Conservation (phyloP, 1,140 invertebrate genomes). For the Bombyx mori region DNA sequence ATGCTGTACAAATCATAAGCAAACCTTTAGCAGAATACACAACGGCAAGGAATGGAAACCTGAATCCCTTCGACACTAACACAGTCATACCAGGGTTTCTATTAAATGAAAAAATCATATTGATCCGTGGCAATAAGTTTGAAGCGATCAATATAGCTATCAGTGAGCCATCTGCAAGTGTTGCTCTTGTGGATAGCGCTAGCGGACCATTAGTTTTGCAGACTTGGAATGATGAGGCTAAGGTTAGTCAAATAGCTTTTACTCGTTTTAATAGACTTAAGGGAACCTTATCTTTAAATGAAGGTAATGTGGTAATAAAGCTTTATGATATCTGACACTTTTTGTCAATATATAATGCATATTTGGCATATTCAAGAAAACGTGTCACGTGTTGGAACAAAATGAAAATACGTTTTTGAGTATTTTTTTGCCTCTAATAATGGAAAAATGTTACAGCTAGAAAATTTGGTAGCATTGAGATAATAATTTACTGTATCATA, state of each 20-base stretch:
- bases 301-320: too few relatives aligned
- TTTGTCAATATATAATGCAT: too few relatives aligned
- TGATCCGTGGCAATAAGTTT: slow-evolving; percentile 54
- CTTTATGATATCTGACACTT: too few relatives aligned
- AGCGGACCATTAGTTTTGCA: slow-evolving; percentile 47
- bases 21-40: slow-evolving; percentile 50
- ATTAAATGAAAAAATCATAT: slow-evolving; percentile 48
- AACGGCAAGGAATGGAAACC: slow-evolving; percentile 16
- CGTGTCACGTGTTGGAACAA: too few relatives aligned
- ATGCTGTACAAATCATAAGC: slow-evolving; percentile 51
- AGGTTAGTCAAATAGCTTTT: slow-evolving; percentile 19
- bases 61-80: slow-evolving; percentile 31
- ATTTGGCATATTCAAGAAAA: too few relatives aligned
- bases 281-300: too few relatives aligned
- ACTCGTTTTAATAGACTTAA: too few relatives aligned
- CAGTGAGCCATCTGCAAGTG: slow-evolving; percentile 35
- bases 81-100: slow-evolving; percentile 42
- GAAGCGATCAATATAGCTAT: slow-evolving; percentile 30
- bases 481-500: not conserved
- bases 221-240: slow-evolving; percentile 37
- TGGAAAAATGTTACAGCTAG: too few relatives aligned
- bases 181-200: slow-evolving; percentile 36
- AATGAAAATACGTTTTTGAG: too few relatives aligned
- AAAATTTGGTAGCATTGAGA: too few relatives aligned
- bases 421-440: too few relatives aligned